Conservation (phyloP, 2,888 invertebrate species). For the Sphecodes monilicornis region DNA sequence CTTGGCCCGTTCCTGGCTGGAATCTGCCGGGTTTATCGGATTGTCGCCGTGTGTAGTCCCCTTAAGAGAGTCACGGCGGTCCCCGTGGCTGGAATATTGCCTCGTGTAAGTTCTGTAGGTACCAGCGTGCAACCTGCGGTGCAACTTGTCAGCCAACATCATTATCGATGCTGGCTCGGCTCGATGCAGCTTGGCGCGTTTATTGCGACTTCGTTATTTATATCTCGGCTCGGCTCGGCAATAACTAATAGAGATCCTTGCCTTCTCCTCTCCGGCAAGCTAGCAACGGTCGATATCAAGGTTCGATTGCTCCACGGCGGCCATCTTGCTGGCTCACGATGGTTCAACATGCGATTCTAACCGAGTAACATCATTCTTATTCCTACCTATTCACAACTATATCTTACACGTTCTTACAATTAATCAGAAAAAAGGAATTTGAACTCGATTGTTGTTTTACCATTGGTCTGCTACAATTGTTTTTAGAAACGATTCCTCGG, state of each 20-base stretch:
- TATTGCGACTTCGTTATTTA: conserved; percentile 74
- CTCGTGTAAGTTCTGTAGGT: conserved; percentile 57
- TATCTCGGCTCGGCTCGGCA: conserved; percentile 65
- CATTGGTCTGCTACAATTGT: no score
- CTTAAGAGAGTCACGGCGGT: conserved; percentile 46
- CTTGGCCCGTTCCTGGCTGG: not conserved
- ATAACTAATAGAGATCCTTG: conserved; percentile 72
- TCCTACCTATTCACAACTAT: not conserved
- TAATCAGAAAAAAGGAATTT: not conserved
- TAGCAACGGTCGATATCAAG: conserved; percentile 35
- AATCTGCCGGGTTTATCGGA: not conserved
- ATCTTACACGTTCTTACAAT: not conserved
- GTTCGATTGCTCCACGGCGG: conserved; percentile 24
- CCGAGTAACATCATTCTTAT: not conserved
- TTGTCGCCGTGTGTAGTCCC: conserved; percentile 31
- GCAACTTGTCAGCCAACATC: conserved; percentile 75
- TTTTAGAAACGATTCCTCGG: not conserved
- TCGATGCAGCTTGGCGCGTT: conserved; percentile 50
- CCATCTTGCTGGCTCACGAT: conserved; percentile 12
- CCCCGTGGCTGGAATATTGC: conserved; percentile 50
- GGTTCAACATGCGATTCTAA: not conserved
- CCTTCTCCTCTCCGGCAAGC: conserved; percentile 14
- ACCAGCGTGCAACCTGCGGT: conserved; percentile 67
- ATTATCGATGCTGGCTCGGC: conserved; percentile 70
- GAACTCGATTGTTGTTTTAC: no score